Evolutionary conservation across 2,888 invertebrate species (phyloP), one percentile per base, ranked within the genome.

Genomic region (Ariolimax columbianus): DNA sequence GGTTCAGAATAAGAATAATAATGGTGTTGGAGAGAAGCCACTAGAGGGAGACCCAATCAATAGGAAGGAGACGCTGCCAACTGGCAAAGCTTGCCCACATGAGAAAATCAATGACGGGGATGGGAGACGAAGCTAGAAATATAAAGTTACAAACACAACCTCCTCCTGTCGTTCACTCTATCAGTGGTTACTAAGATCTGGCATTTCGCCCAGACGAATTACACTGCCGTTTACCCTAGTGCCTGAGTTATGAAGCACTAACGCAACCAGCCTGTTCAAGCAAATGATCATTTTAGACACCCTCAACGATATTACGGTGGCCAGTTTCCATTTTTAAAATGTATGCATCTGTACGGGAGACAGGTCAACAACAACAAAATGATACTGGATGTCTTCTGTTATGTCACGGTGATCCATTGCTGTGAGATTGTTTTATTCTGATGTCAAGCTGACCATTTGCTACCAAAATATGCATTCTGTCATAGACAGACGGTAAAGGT

Each of bases 101-200:
- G 43, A 55, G 55, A 30, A 78, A 79, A 79, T 79, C 78, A 79
- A 79, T 79, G n/a, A 66, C 38, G 30, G n/a, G 26, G 78, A 63
- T n/a, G 63, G 66, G 38, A 43, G 26, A 66, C 7, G 51, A 47
- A 51, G 33, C 19, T 40, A 43, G 2, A 73, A 73, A 63, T 63
- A 63, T 19, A n/a, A n/a, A n/a, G n/a, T n/a, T n/a, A n/a, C n/a
- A n/a, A n/a, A n/a, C 17, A 6, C 55, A 70, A 23, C 70, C 36
- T 14, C 23, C 36, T 70, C 17, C 55, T 23, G 23, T 14, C 47
- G n/a, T 75, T 75, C 75, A 75, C 75, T 40, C 75, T 43, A 43
- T 77, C 77, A 11, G 6, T 33, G 55, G 43, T 3, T 33, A 77
- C 77, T 77, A 43, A 36, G 77, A 55, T 40, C 55, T 33, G 77